A percentile compares a stretch with the other conserved stretches of the same genome.
These are phyloP conservation scores for Neostethus bicornis DNA, from an alignment of 2,797 vertebrate genomes.

Conservation along the genomic window DNA sequence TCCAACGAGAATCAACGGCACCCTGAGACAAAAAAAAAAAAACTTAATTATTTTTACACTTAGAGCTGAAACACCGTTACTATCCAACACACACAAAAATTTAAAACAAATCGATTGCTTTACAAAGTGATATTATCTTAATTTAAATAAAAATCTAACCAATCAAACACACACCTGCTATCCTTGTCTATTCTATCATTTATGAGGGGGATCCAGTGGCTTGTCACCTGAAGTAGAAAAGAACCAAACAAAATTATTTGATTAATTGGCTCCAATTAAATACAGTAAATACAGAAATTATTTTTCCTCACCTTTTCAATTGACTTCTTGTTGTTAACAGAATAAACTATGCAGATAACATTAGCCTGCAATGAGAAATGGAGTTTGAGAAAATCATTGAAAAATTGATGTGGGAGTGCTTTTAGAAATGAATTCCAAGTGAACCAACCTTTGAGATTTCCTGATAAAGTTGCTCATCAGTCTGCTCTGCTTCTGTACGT, in stretches of 20 bases:
- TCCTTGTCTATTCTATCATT: slow-evolving; percentile 98
- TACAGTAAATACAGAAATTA: neutral
- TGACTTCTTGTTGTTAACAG: slow-evolving; percentile 85
- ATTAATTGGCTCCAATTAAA: slow-evolving; percentile 4
- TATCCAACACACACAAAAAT: too few relatives aligned
- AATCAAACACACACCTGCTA: slow-evolving; percentile 86
- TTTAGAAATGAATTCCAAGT: slow-evolving; percentile 5
- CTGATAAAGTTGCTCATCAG: slow-evolving; percentile 93
- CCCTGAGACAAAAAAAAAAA: slow-evolving; percentile 72
- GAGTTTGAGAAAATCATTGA: neutral
- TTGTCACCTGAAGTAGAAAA: slow-evolving; percentile 86
- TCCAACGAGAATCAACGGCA: slow-evolving; percentile 96
- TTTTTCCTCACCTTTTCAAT: slow-evolving; percentile 80
- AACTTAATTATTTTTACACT: too few relatives aligned
- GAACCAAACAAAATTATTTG: neutral
- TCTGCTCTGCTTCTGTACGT: slow-evolving; percentile 90
- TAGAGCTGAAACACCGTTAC: too few relatives aligned
- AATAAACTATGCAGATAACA: slow-evolving; percentile 85
- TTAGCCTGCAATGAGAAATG: slow-evolving; percentile 74
- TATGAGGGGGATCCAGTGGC: slow-evolving; percentile 98
- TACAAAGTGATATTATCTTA: too few relatives aligned
- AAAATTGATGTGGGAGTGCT: neutral
- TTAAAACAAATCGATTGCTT: too few relatives aligned
- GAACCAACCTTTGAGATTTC: slow-evolving; percentile 93
- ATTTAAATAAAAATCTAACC: neutral